A percentile compares a stretch with the other conserved stretches of the same genome.
Evolutionary conservation across 2,888 invertebrate species (phyloP).

Genomic region (Noctua pronuba): DNA sequence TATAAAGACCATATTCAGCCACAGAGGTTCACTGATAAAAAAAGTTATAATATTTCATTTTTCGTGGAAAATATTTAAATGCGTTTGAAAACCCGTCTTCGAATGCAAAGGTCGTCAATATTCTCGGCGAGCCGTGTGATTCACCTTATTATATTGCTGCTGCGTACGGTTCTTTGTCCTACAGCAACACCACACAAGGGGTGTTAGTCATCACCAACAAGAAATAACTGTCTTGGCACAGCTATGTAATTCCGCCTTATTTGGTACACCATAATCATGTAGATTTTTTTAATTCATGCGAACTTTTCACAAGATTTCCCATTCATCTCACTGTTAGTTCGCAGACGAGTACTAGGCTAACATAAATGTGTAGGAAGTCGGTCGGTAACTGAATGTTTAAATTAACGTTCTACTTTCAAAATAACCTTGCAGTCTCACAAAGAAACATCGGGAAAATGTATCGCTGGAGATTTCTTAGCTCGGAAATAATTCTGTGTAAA

Average conservation of each 20-base stretch:
- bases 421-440: constrained; percentile 28
- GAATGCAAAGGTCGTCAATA: constrained; percentile 57
- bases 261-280: constrained; percentile 31
- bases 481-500: constrained; percentile 31
- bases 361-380: constrained; percentile 39
- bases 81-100: constrained; percentile 21
- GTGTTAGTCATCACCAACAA: constrained; percentile 69
- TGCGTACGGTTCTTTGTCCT: constrained; percentile 73
- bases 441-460: constrained; percentile 16
- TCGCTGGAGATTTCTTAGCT: constrained; percentile 34
- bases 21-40: background rate
- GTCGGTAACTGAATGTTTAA: constrained; percentile 30
- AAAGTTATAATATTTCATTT: too few species aligned
- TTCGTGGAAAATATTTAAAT: constrained; percentile 28
- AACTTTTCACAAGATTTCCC: constrained; percentile 38
- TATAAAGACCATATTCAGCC: background rate
- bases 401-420: constrained; percentile 19
- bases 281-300: constrained; percentile 47
- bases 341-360: constrained; percentile 23
- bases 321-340: constrained; percentile 33
- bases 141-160: constrained; percentile 57
- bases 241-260: constrained; percentile 53
- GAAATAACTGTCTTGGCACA: constrained; percentile 69
- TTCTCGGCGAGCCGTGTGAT: constrained; percentile 57
- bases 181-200: constrained; percentile 55